These are phyloP conservation scores for Ophion slaviceki DNA, from an alignment of 2,888 invertebrate species.

Conservation along the genomic window DNA sequence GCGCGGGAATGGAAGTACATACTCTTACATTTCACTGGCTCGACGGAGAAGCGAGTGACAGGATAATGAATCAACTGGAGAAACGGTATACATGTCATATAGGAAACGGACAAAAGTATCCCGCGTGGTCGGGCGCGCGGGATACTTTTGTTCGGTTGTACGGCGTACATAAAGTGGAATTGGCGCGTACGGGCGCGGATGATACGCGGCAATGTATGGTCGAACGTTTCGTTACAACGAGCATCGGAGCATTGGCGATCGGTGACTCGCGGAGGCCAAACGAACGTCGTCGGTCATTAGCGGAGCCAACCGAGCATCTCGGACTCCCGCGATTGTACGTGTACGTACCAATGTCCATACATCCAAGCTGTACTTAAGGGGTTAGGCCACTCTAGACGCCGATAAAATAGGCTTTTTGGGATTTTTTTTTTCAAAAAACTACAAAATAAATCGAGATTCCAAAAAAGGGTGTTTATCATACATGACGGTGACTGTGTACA, in stretches of 20 bases:
- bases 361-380: constrained; percentile 23
- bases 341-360: neutral
- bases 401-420: too few species aligned
- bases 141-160: constrained; percentile 1
- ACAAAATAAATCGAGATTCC: too few species aligned
- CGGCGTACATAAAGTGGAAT: constrained; percentile 16
- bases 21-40: constrained; percentile 53
- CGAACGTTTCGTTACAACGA: constrained; percentile 42
- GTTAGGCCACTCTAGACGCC: too few species aligned
- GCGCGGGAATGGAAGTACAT: constrained; percentile 12
- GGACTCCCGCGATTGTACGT: constrained; percentile 24
- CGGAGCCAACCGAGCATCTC: constrained; percentile 72
- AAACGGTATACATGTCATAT: constrained; percentile 24
- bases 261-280: constrained; percentile 59
- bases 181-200: constrained; percentile 12
- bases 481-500: too few species aligned
- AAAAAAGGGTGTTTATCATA: too few species aligned
- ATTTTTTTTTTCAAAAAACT: too few species aligned
- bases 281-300: constrained; percentile 68
- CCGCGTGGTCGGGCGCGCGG: neutral
- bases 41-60: constrained; percentile 47
- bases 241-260: constrained; percentile 58
- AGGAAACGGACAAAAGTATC: constrained; percentile 46
- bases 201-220: constrained; percentile 24
- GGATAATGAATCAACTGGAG: constrained; percentile 41